Base-by-base conservation (phyloP, 2,113 vertebrate genomes). In the Parus major region DNA sequence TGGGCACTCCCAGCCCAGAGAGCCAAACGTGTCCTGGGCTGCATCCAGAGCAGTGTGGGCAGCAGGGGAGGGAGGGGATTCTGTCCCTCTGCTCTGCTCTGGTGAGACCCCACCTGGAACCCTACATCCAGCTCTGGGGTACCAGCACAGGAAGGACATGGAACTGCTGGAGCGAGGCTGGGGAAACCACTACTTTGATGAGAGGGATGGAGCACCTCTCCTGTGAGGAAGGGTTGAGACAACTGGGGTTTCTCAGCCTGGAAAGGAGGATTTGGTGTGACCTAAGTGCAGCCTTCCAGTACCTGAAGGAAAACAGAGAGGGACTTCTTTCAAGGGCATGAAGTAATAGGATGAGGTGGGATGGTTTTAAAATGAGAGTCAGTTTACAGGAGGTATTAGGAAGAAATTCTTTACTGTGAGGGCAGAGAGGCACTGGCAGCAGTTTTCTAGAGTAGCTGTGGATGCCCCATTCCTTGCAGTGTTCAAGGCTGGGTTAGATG, bases 131-230 rank as follows among this genome's bases (percentile, higher is more conserved):
- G 55, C 36, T 11, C 39, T 69, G 72, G 39, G 33, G 7, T 23
- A 10, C 10, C 63, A 15, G 53, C 18, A 60, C 8, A 39, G 28
- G 22, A 8, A 22, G 5, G 21, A 50, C 5, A 7, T 3, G 5
- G 3, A 35, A 0, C 20, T 35, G 15, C 3, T 28, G 15, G 17
- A 46, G 14, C 1, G 3, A 61, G 18, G 33, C 39, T 7, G 2
- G 8, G 5, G 21, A 49, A 75, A n/a, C 4, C 10, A 12, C 12
- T 57, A 13, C 12, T 56, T 46, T 64, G 36, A 18, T 52, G 20
- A 68, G 33, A 44, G 3, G 11, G 17, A 36, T 44, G 22, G 18
- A 76, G 10, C 10, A 10, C 29, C 18, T 22, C 24, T 56, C 15
- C 24, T 57, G 13, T 29, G 12, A 75, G 12, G 20, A 42, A 44